A percentile compares a stretch with the other conserved stretches of the same genome.
Evolutionary conservation across 1,140 invertebrate species (phyloP).

Genomic region (Drosophila ogumai): DNA sequence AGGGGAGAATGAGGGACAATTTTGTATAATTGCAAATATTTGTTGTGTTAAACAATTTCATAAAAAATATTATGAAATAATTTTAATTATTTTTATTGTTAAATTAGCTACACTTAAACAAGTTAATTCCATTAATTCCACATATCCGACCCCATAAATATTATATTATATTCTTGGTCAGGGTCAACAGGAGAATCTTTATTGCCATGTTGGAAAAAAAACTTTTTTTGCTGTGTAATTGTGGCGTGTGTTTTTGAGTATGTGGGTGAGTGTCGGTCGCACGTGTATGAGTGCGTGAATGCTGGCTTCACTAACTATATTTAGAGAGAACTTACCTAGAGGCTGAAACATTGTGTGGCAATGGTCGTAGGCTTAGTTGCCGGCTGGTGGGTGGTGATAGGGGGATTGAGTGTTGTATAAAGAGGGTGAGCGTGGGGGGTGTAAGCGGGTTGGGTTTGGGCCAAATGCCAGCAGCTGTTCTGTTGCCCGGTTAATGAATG

Average conservation of each 20-base stretch:
- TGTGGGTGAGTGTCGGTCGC: slow-evolving; percentile 28
- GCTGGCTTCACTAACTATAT: slow-evolving; percentile 50
- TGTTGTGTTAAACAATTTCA: no score
- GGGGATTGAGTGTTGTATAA: slow-evolving; percentile 12
- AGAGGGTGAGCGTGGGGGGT: background rate
- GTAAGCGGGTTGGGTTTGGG: background rate
- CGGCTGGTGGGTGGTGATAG: background rate
- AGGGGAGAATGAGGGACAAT: background rate
- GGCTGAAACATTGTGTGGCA: slow-evolving; percentile 21
- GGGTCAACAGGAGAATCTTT: no score
- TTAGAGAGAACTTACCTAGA: slow-evolving; percentile 52
- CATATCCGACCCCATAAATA: no score
- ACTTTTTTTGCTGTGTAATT: slow-evolving; percentile 2
- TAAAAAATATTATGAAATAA: no score
- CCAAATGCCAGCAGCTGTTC: slow-evolving; percentile 74
- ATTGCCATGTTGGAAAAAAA: no score
- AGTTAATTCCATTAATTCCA: no score
- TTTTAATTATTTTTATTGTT: no score
- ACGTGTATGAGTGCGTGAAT: slow-evolving; percentile 35
- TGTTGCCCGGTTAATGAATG: slow-evolving; percentile 70
- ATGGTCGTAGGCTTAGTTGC: background rate
- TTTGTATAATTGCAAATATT: background rate
- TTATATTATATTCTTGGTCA: no score
- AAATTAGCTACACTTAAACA: no score
- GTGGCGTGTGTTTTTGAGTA: slow-evolving; percentile 11